Evolutionary conservation across 2,113 vertebrate genomes (phyloP).

Genomic region (Pontoporia blainvillei): DNA sequence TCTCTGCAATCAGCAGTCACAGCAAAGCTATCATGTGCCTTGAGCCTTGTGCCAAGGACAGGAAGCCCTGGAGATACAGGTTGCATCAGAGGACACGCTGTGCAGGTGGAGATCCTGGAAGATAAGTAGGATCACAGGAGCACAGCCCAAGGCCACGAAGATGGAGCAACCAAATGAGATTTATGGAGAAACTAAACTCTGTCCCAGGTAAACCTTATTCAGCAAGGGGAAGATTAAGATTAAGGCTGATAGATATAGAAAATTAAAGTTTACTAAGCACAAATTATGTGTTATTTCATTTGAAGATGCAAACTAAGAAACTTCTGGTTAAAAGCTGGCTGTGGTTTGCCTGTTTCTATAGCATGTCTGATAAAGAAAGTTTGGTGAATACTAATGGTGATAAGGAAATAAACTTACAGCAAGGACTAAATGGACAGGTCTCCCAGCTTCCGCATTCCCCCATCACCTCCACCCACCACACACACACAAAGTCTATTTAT

Average conservation of each 20-base stretch:
- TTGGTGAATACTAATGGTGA: background rate
- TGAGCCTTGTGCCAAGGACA: background rate
- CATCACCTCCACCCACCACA: background rate
- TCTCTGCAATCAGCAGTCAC: background rate
- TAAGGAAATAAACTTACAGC: background rate
- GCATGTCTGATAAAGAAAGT: background rate
- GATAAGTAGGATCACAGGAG: background rate
- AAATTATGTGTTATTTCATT: background rate
- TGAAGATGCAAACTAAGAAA: background rate
- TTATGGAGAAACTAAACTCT: background rate
- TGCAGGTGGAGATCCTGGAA: background rate
- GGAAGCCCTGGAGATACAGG: background rate
- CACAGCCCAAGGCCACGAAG: background rate
- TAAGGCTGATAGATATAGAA: background rate
- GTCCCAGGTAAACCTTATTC: background rate
- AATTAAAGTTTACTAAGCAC: background rate
- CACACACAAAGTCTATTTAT: background rate
- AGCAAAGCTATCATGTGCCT: background rate
- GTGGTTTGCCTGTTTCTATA: background rate
- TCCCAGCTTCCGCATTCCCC: background rate
- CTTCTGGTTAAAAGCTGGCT: background rate
- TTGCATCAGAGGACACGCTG: background rate
- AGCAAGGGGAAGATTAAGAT: background rate
- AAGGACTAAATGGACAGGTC: background rate
- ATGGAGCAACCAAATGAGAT: background rate